Percentiles rank a stretch among this genome's conserved stretches.
Conservation (phyloP, 1,140 invertebrate genomes). For the Drosophila tropicalis region DNA sequence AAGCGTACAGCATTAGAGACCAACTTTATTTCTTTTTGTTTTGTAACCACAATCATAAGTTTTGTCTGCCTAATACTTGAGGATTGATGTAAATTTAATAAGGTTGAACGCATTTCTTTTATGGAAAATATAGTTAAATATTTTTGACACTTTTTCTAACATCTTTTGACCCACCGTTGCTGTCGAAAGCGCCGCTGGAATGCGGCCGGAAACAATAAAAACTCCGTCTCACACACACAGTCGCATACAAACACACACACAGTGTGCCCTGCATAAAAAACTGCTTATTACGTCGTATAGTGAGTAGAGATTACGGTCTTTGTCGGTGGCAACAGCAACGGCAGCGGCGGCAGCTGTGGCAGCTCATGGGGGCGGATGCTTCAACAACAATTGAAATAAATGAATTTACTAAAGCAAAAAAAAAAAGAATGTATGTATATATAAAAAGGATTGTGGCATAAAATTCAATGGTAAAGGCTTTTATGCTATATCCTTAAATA, state of each 20-base stretch:
- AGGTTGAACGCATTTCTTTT: too few relatives aligned
- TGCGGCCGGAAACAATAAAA: slow-evolving; percentile 76
- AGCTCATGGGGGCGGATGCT: slow-evolving; percentile 33
- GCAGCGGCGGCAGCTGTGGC: not conserved
- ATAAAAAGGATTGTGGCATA: slow-evolving; percentile 67
- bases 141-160: too few relatives aligned
- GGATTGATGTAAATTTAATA: too few relatives aligned
- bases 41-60: too few relatives aligned
- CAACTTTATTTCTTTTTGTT: too few relatives aligned
- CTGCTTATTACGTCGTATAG: slow-evolving; percentile 71
- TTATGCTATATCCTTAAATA: not conserved
- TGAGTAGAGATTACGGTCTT: slow-evolving; percentile 44
- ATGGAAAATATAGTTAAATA: too few relatives aligned
- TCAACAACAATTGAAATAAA: slow-evolving; percentile 78
- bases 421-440: slow-evolving; percentile 14
- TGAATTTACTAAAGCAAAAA: slow-evolving; percentile 61
- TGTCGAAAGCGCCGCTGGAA: slow-evolving; percentile 21
- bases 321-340: slow-evolving; percentile 7
- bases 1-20: too few relatives aligned
- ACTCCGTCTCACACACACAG: slow-evolving; percentile 26
- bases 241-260: slow-evolving; percentile 35
- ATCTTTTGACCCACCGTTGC: slow-evolving; percentile 30
- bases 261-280: slow-evolving; percentile 72
- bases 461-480: slow-evolving; percentile 48
- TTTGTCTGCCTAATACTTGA: too few relatives aligned